Percentiles rank a stretch among this genome's conserved stretches.
phyloP scores from a whole-genome alignment of 2,888 invertebrate genomes.

The Hermaeophaga mercurialis region DNA sequence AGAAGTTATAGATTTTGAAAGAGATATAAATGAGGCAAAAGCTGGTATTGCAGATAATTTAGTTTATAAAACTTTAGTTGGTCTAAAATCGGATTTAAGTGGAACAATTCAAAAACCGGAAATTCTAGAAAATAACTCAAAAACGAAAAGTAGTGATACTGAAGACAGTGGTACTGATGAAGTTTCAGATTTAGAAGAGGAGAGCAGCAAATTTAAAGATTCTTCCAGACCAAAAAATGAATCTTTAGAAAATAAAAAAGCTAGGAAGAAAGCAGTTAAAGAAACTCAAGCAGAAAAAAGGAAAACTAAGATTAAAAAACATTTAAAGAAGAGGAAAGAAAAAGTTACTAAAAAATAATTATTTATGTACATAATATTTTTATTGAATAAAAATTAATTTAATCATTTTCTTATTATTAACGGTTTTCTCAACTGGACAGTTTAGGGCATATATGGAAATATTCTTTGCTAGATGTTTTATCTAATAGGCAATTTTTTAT shows the following conservation, averaged over 20 bases:
- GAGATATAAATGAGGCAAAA: slow-evolving; percentile 83
- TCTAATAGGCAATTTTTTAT: slow-evolving; percentile 18
- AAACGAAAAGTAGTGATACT: slow-evolving; percentile 33
- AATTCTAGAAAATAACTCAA: slow-evolving; percentile 59
- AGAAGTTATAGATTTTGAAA: slow-evolving; percentile 85
- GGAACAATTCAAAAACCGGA: slow-evolving; percentile 72
- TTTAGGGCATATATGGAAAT: slow-evolving; percentile 14
- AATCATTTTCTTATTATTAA: not conserved
- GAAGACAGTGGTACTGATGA: slow-evolving; percentile 46
- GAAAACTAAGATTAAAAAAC: slow-evolving; percentile 89
- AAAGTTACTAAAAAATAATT: slow-evolving; percentile 56
- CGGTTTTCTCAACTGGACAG: slow-evolving; percentile 23
- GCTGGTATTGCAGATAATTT: slow-evolving; percentile 74
- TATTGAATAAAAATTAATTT: not conserved
- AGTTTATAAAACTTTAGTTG: slow-evolving; percentile 85
- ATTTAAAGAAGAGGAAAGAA: slow-evolving; percentile 89
- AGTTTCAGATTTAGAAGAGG: slow-evolving; percentile 46
- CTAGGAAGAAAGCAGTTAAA: slow-evolving; percentile 87
- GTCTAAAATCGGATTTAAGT: slow-evolving; percentile 79
- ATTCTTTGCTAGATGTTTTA: not conserved
- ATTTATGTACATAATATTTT: not conserved
- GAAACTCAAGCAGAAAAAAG: slow-evolving; percentile 87
- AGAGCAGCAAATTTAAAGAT: slow-evolving; percentile 64
- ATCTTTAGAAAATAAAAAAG: slow-evolving; percentile 78
- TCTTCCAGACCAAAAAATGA: slow-evolving; percentile 78